Base-by-base conservation (phyloP, 2,797 vertebrate species). In the Hemitrygon akajei region DNA sequence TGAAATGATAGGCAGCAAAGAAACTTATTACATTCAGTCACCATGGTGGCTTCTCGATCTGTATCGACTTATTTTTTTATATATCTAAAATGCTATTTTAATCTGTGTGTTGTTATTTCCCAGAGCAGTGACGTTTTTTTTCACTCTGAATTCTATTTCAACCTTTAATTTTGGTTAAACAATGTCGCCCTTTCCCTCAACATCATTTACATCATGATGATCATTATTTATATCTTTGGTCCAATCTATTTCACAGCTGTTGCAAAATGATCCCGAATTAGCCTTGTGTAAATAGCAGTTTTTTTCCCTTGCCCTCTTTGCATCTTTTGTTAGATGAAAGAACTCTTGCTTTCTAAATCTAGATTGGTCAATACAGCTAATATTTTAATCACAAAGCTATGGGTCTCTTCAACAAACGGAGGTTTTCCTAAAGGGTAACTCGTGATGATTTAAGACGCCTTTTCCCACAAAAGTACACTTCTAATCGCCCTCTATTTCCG, bases 251-350 rank as follows among this genome's bases (percentile, higher is more conserved):
- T 76, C 71, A 16, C 27, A 56, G 47, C 91, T 76, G 10, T 56
- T 56, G 40, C 71, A 75, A 75, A 76, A 75, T 93, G 73, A 75
- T 40, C 91, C n/a, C 16, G 27, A 76, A 76, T 93, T 93, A 93
- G 47, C 73, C 71, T 58, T 18, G 37, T 27, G 73, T 93, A 18
- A n/a, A 75, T 75, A 56, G 25, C 76, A n/a, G 25, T 27, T 93
- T 34, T 75, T 27, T 93, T 93, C 58, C 47, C 66, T 40, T 27
- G 34, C 69, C 63, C 89, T 73, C 69, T 37, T 93, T n/a, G 40
- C 91, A 58, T 76, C 73, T 47, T 47, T 12, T 58, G 71, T n/a
- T 76, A 58, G 69, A 58, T 76, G 25, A 75, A 69, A 75, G 30
- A 47, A 76, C 76, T 76, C 89, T 14, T 69, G 37, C n/a, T 93